These are phyloP conservation scores for Folsomia manolachei DNA, from an alignment of 2,888 invertebrate genomes.

Conservation along the genomic window DNA sequence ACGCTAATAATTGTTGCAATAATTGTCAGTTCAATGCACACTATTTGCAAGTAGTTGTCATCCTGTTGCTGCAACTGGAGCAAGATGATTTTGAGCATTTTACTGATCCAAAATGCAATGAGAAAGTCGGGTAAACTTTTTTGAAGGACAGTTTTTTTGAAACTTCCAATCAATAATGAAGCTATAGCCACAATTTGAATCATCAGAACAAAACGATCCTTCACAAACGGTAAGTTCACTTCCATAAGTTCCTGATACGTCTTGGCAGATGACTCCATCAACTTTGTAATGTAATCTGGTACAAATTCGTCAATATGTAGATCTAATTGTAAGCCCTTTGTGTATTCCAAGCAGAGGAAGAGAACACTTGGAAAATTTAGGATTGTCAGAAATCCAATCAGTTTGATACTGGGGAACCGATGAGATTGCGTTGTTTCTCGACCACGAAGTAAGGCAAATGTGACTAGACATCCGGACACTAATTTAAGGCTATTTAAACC, in stretches of 20 bases:
- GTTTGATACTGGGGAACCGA: not conserved
- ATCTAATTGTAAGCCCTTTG: not conserved
- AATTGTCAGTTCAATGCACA: not conserved
- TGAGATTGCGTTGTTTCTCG: not conserved
- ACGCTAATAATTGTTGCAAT: not conserved
- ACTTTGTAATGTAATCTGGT: not conserved
- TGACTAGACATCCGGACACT: slow-evolving; percentile 17
- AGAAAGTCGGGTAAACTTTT: slow-evolving; percentile 33
- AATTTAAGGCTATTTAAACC: slow-evolving; percentile 8
- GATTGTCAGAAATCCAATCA: not conserved
- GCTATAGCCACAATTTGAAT: not conserved
- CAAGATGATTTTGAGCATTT: slow-evolving; percentile 19
- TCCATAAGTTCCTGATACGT: not conserved
- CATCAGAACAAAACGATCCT: not conserved
- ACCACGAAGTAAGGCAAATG: slow-evolving; percentile 22
- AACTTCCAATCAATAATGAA: not conserved
- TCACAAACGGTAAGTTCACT: not conserved
- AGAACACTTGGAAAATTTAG: not conserved
- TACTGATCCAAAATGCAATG: slow-evolving; percentile 28
- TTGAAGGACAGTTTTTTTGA: slow-evolving; percentile 14
- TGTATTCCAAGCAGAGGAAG: not conserved
- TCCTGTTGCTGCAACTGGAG: not conserved
- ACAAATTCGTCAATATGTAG: not conserved
- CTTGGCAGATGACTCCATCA: not conserved
- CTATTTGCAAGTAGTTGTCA: not conserved